A percentile compares a stretch with the other conserved stretches of the same genome.
phyloP scores from a whole-genome alignment of 37 sponge, comb jelly and placozoan species.

The Cliona cf. orientalis region DNA sequence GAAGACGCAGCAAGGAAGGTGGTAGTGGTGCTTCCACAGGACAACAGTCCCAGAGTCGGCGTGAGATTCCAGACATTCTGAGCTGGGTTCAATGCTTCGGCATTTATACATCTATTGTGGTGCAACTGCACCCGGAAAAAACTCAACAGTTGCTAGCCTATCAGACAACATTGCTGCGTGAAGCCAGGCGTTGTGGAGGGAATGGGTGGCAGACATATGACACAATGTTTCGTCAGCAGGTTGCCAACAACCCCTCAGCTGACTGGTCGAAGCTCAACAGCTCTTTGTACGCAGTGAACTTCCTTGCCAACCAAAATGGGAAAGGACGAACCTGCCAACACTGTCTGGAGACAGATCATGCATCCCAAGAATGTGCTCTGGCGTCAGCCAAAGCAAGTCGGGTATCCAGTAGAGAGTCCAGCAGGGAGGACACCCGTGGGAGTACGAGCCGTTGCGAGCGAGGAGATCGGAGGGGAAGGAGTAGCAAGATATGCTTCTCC shows the following conservation, averaged over 20 bases:
- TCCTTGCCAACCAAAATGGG: constrained; percentile 4
- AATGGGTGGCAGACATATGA: neutral
- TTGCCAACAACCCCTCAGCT: neutral
- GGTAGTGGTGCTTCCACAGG: too few relatives aligned
- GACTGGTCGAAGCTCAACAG: constrained; percentile 31
- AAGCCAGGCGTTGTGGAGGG: constrained; percentile 4
- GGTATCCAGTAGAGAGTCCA: too few relatives aligned
- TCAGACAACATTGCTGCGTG: too few relatives aligned
- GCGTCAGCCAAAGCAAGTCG: neutral
- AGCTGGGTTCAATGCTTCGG: constrained; percentile 20
- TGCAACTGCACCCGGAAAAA: neutral
- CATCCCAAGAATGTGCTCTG: neutral
- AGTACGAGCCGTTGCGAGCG: neutral
- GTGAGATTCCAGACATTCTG: constrained; percentile 30
- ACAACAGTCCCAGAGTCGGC: too few relatives aligned
- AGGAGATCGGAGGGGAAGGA: neutral
- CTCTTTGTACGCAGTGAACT: neutral
- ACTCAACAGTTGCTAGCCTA: neutral
- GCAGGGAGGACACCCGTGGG: too few relatives aligned
- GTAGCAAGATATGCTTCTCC: neutral
- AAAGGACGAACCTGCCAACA: neutral
- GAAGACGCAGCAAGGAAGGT: too few relatives aligned
- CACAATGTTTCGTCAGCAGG: constrained; percentile 15
- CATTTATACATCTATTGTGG: constrained; percentile 5
- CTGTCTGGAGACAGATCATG: constrained; percentile 18